A percentile compares a stretch with the other conserved stretches of the same genome.
Evolutionary conservation across 2,888 invertebrate species (phyloP).

Genomic region (Apocheima hispidaria): DNA sequence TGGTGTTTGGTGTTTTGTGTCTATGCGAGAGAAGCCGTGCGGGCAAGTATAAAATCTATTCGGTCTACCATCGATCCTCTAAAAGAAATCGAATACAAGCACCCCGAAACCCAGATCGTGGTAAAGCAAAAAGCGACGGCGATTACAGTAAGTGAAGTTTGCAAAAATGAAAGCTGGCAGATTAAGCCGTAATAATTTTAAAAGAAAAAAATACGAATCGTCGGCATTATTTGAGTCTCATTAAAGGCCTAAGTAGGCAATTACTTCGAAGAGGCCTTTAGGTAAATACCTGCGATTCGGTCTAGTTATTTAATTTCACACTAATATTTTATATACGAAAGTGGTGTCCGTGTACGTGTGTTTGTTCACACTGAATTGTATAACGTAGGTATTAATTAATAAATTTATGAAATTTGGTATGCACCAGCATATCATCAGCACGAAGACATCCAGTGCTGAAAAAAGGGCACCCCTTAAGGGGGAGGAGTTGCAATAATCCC

Average conservation of each 20-base stretch:
- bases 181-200: conserved; percentile 18
- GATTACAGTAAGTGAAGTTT: conserved; percentile 12
- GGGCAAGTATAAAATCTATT: no score
- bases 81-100: neutral
- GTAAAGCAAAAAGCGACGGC: neutral
- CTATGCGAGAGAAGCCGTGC: no score
- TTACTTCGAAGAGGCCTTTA: conserved; percentile 25
- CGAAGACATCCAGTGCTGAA: no score
- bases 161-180: conserved; percentile 22
- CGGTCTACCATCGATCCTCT: no score
- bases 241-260: conserved; percentile 33
- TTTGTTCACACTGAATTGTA: neutral
- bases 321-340: conserved; percentile 1
- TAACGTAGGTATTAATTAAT: no score
- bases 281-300: conserved; percentile 43
- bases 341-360: neutral
- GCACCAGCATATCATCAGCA: no score
- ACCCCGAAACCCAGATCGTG: neutral
- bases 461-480: no score
- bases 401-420: neutral
- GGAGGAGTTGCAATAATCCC: no score
- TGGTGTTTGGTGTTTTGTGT: no score
- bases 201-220: conserved; percentile 5
- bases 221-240: conserved; percentile 27
- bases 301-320: conserved; percentile 44